Evolutionary conservation across 2,888 invertebrate species (phyloP), one percentile per base, ranked within the genome.

Genomic region (Aporophyla nigra): DNA sequence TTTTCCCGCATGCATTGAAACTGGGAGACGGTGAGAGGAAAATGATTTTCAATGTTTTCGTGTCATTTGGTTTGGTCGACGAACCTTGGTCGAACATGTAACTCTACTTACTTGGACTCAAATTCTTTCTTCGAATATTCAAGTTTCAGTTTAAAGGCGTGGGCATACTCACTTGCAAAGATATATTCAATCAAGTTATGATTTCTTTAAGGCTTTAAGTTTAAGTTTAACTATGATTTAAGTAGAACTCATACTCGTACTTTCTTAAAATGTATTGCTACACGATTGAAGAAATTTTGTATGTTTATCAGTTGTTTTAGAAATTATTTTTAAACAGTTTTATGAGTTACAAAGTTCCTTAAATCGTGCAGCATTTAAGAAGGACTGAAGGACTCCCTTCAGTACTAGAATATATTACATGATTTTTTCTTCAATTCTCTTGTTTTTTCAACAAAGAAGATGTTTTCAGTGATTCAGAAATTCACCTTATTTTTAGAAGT

Each of bases 11-110:
- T 62, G 70, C 70, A 62, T 53, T 81, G 82, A 67, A 76, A 67
- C 59, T 61, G 21, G 49, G 19, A 75, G 51, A 67, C 76, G 27
- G 78, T n/a, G 66, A 54, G 54, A 51, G 33, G 66, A 76, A 81
- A 81, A 80, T 80, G 61, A 76, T 80, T 81, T 71, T 67, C 66
- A 71, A 24, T 66, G 69, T 79, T 76, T 69, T 81, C 69, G 43
- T 81, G 58, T 74, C 71, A 76, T 81, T 71, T 81, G 21, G 56
- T 71, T 81, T 67, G 65, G 69, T 76, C 69, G 67, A 61, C 70
- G 69, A 80, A 78, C 78, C 63, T 58, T 65, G 56, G 56, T 27
- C 21, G 56, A 46, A 72, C 63, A 58, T 46, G 21, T 53, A 71
- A 71, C 53, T 77, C 40, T 54, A 54, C 54, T 77, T 19, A 21